Conservation (phyloP, 2,113 vertebrate species). For the Ranitomeya variabilis region DNA sequence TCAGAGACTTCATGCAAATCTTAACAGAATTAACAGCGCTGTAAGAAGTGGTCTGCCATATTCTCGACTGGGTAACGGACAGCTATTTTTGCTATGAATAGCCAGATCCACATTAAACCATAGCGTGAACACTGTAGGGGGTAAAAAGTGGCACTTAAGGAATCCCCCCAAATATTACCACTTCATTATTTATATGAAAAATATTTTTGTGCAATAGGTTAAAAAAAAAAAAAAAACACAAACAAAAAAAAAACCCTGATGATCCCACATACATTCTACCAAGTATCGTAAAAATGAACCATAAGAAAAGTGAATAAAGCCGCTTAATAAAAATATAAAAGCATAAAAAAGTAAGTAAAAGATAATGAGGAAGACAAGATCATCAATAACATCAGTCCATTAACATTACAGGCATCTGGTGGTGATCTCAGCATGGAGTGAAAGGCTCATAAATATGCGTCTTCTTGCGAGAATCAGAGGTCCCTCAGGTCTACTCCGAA, state of each 20-base stretch:
- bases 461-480: neutral
- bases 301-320: neutral
- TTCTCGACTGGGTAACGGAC: neutral
- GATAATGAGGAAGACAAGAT: neutral
- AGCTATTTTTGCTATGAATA: neutral
- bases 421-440: neutral
- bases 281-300: neutral
- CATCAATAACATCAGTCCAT: neutral
- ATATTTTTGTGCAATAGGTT: neutral
- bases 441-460: neutral
- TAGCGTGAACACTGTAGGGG: neutral
- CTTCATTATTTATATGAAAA: neutral
- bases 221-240: neutral
- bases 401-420: constrained; percentile 12
- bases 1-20: neutral
- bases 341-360: neutral
- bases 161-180: neutral
- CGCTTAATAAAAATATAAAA: constrained; percentile 8
- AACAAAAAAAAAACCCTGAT: neutral
- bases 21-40: neutral
- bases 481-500: neutral
- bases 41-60: neutral
- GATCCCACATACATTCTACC: neutral
- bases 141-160: neutral
- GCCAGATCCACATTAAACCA: neutral